Evolutionary conservation across 2,113 vertebrate species (phyloP).

Genomic region (Bufo bufo): DNA sequence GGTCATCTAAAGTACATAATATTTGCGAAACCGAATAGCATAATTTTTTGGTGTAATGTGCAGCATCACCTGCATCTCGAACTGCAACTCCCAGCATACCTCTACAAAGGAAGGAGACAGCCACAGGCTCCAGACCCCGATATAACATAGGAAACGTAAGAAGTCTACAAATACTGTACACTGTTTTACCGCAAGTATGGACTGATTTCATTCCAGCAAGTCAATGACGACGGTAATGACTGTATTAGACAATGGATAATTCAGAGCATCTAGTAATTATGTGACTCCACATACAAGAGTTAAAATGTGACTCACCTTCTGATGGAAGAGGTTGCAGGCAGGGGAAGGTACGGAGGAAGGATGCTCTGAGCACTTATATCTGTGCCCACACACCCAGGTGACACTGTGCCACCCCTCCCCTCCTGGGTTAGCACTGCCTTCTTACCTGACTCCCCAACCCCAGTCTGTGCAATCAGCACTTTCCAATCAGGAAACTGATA

Average conservation of each 20-base stretch:
- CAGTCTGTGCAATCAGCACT: conserved; percentile 71
- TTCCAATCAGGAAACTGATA: conserved; percentile 62
- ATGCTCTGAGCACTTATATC: conserved; percentile 70
- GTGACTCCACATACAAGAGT: neutral
- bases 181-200: neutral
- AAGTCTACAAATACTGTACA: neutral
- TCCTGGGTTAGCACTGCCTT: conserved; percentile 73
- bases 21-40: no score
- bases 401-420: conserved; percentile 73
- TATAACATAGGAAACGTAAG: neutral
- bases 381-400: conserved; percentile 68
- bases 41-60: no score
- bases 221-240: neutral
- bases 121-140: neutral
- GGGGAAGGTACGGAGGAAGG: conserved; percentile 57
- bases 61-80: no score
- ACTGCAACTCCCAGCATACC: neutral
- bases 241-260: neutral
- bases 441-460: conserved; percentile 62
- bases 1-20: no score
- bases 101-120: neutral
- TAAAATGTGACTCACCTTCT: conserved; percentile 70
- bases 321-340: conserved; percentile 63
- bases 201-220: neutral
- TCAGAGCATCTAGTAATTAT: neutral